These are phyloP conservation scores for Colius striatus DNA, from an alignment of 2,113 vertebrate species.

Conservation along the genomic window DNA sequence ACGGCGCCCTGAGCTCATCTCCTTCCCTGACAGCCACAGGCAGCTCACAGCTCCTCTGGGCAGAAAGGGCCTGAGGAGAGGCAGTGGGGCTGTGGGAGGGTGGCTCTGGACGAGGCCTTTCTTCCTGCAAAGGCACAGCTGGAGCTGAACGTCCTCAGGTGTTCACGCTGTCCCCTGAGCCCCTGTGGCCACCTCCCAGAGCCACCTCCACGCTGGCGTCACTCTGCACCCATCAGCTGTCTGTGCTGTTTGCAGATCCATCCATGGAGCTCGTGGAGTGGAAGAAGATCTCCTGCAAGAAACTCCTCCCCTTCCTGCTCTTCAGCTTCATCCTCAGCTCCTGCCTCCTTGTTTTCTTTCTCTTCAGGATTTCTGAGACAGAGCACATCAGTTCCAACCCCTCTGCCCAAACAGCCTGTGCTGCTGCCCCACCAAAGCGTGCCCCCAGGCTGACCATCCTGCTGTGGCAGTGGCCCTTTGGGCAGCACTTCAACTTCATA, in stretches of 20 bases:
- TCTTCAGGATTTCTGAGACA: background rate
- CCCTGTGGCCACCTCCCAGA: fast-evolving
- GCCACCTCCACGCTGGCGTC: background rate
- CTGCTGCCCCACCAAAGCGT: fast-evolving
- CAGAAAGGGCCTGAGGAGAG: no score
- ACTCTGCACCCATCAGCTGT: fast-evolving
- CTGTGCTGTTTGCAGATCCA: background rate
- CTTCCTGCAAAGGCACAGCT: background rate
- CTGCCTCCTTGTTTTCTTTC: background rate
- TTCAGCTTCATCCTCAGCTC: background rate
- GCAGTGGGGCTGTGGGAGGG: background rate
- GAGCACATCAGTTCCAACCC: fast-evolving
- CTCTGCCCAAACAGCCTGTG: fast-evolving
- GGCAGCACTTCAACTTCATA: fast-evolving
- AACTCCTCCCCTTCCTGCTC: background rate
- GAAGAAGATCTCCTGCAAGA: background rate
- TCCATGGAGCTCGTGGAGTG: background rate
- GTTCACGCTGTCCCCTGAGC: background rate
- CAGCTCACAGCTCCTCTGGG: no score
- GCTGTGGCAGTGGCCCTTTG: conserved; percentile 63
- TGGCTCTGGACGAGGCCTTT: fast-evolving
- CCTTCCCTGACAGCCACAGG: no score
- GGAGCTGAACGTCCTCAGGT: background rate
- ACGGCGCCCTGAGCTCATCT: no score
- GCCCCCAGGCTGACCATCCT: background rate